A percentile compares a stretch with the other conserved stretches of the same genome.
These are phyloP conservation scores for Operophtera brumata DNA, from an alignment of 2,888 invertebrate genomes.

Conservation along the genomic window DNA sequence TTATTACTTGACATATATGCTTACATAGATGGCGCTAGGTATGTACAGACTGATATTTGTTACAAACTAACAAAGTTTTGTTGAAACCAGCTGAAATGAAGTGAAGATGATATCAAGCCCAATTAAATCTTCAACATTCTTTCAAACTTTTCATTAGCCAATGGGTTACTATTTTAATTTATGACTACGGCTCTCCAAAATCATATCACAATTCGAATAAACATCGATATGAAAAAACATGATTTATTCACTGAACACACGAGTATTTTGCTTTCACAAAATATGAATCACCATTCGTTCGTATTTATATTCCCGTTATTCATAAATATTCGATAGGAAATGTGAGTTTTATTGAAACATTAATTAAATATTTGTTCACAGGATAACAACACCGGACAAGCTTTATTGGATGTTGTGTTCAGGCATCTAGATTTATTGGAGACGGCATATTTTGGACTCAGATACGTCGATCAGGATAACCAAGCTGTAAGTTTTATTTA, in stretches of 20 bases:
- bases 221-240: conserved; percentile 10
- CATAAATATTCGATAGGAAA: conserved; percentile 15
- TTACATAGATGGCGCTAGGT: too few relatives aligned
- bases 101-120: not conserved
- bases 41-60: too few relatives aligned
- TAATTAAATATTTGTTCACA: conserved; percentile 64
- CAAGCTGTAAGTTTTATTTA: conserved; percentile 89
- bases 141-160: conserved; percentile 9
- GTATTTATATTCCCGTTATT: conserved; percentile 17
- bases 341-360: conserved; percentile 13
- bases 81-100: too few relatives aligned
- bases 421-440: conserved; percentile 95
- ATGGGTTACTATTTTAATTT: conserved; percentile 1
- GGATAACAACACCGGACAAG: conserved; percentile 95
- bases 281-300: conserved; percentile 12
- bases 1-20: too few relatives aligned
- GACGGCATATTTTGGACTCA: conserved; percentile 97
- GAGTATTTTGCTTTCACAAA: conserved; percentile 7
- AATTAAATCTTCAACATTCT: not conserved
- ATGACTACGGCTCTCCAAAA: conserved; percentile 3
- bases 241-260: conserved; percentile 10
- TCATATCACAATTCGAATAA: conserved; percentile 11
- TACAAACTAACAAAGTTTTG: too few relatives aligned
- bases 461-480: conserved; percentile 94
- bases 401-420: conserved; percentile 94